Evolutionary conservation across 2,113 vertebrate species (phyloP).

Genomic region (Mesoclemmys tuberculata): DNA sequence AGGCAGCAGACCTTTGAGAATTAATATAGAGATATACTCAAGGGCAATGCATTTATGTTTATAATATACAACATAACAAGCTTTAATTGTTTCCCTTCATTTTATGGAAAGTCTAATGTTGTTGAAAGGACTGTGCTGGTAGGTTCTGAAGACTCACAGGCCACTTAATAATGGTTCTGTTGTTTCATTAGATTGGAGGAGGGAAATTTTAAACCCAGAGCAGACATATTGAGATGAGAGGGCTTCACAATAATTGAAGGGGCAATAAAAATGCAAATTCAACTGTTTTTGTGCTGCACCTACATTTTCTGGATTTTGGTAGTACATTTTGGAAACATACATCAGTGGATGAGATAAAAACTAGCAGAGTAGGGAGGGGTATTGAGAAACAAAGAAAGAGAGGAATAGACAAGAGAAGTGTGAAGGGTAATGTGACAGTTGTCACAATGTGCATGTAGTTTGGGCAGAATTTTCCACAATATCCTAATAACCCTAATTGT

Average conservation of each 20-base stretch:
- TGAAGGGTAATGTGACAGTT: neutral
- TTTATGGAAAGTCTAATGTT: fast-evolving
- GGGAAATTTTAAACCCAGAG: neutral
- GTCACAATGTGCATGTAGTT: neutral
- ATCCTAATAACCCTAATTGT: neutral
- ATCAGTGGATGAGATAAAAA: neutral
- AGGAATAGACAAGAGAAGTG: neutral
- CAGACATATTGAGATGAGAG: neutral
- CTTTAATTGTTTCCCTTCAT: conserved; percentile 7
- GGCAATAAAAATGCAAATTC: neutral
- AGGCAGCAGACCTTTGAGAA: neutral
- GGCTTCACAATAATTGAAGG: neutral
- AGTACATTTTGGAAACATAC: neutral
- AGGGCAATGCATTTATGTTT: neutral
- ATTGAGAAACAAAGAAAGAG: neutral
- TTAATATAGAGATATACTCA: conserved; percentile 1
- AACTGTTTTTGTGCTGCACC: neutral
- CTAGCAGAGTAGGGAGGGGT: neutral
- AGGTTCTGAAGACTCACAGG: neutral
- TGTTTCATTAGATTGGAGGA: neutral
- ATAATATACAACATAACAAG: conserved; percentile 13
- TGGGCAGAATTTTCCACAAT: neutral
- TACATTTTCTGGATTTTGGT: neutral
- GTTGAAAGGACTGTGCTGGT: neutral
- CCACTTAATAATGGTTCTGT: neutral